Percentiles rank a stretch among this genome's conserved stretches.
Evolutionary conservation across 2,888 invertebrate genomes (phyloP).

Genomic region (Cephus sareptanus): DNA sequence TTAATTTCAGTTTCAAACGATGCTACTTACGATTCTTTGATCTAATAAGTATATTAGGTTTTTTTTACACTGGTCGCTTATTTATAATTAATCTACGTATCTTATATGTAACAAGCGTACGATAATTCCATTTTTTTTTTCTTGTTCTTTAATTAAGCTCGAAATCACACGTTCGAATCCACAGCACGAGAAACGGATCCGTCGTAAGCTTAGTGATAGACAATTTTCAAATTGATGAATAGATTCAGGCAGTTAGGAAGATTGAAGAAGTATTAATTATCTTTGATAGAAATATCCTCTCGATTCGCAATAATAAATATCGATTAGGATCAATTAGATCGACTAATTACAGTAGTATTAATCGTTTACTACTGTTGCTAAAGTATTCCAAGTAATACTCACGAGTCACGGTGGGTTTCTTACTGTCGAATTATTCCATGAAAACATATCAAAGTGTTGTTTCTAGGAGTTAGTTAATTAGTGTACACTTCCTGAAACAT

Average conservation of each 20-base stretch:
- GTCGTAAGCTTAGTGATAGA: not conserved
- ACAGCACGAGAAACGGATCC: not conserved
- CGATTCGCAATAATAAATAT: not conserved
- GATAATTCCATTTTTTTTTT: slow-evolving; percentile 1
- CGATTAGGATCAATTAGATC: not conserved
- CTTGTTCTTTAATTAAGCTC: slow-evolving; percentile 5
- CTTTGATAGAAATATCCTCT: not conserved
- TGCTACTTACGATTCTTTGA: not conserved
- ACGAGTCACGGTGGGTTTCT: not conserved
- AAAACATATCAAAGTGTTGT: not conserved
- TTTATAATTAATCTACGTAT: not conserved
- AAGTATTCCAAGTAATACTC: not conserved
- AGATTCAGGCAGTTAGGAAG: not conserved
- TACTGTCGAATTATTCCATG: not conserved
- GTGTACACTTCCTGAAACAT: not conserved
- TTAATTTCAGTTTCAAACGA: not conserved
- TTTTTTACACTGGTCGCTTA: not conserved
- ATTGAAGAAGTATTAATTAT: not conserved
- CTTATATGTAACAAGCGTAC: not conserved
- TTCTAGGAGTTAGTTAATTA: not conserved
- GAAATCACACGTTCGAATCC: not conserved
- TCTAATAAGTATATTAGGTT: not conserved
- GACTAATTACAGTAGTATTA: not conserved
- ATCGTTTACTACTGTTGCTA: not conserved
- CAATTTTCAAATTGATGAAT: not conserved